phyloP scores from a whole-genome alignment of 2,113 vertebrate species.

The Cathartes aura region DNA sequence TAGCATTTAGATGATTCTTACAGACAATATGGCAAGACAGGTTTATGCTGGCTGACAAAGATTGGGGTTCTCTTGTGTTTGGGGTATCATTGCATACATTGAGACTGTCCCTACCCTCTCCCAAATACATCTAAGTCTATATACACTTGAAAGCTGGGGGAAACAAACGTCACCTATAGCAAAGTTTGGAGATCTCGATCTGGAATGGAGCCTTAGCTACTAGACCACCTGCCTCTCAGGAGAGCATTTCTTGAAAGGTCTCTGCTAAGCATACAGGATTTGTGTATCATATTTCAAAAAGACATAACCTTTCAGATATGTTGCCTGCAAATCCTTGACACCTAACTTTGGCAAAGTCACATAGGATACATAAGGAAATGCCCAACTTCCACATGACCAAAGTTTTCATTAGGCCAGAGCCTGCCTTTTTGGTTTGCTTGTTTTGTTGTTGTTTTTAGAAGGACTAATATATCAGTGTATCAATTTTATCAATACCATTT shows the following conservation, averaged over 20 bases:
- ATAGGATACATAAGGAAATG: not conserved
- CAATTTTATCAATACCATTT: no score
- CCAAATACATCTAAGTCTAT: not conserved
- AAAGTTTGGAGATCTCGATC: not conserved
- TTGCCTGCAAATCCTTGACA: not conserved
- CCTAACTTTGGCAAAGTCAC: not conserved
- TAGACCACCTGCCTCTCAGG: not conserved
- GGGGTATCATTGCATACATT: not conserved
- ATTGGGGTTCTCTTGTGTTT: not conserved
- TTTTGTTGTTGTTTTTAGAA: no score
- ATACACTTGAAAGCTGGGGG: not conserved
- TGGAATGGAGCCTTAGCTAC: not conserved
- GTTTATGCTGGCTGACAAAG: not conserved
- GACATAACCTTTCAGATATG: not conserved
- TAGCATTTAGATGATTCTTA: not conserved
- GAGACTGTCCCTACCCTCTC: not conserved
- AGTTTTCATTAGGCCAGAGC: no score
- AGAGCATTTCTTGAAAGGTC: not conserved
- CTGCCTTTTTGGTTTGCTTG: no score
- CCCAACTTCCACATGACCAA: no score
- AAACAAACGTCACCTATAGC: not conserved
- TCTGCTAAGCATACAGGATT: not conserved
- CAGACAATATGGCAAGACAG: not conserved
- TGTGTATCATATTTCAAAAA: not conserved
- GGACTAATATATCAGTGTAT: no score